Percentiles rank a stretch among this genome's conserved stretches.
phyloP scores from a whole-genome alignment of 1,140 invertebrate species.

The Drosophila teissieri region DNA sequence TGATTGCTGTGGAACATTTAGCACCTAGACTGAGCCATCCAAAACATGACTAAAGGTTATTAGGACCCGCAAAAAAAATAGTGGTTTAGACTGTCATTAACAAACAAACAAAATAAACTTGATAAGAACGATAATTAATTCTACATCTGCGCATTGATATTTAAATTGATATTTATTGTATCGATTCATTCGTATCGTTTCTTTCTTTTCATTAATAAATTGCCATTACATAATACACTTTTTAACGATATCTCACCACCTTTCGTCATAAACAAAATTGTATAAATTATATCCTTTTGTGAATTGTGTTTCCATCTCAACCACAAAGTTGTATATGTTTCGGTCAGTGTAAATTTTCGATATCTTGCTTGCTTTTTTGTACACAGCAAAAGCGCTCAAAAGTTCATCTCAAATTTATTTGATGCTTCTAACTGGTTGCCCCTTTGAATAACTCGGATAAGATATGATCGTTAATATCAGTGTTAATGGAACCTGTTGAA shows the following conservation, averaged over 20 bases:
- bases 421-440: slow-evolving; percentile 6
- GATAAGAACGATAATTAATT: slow-evolving; percentile 23
- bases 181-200: slow-evolving; percentile 52
- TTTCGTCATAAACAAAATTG: slow-evolving; percentile 16
- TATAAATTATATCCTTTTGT: slow-evolving; percentile 30
- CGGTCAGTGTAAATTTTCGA: slow-evolving; percentile 44
- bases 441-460: slow-evolving; percentile 30
- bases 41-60: slow-evolving; percentile 3
- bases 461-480: neutral
- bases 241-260: slow-evolving; percentile 39
- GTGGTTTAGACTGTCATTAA: slow-evolving; percentile 8
- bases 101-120: slow-evolving; percentile 14
- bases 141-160: slow-evolving; percentile 18
- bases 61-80: slow-evolving; percentile 10
- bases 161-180: slow-evolving; percentile 63
- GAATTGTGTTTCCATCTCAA: slow-evolving; percentile 35
- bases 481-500: neutral
- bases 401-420: slow-evolving; percentile 42
- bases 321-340: slow-evolving; percentile 31
- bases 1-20: slow-evolving; percentile 63
- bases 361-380: slow-evolving; percentile 40
- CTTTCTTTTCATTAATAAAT: slow-evolving; percentile 37
- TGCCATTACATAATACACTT: slow-evolving; percentile 55
- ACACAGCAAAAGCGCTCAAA: slow-evolving; percentile 44
- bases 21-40: slow-evolving; percentile 42